Percentiles rank a stretch among this genome's conserved stretches.
These are phyloP conservation scores for Rhorus exstirpatorius DNA, from an alignment of 2,888 invertebrate genomes.

Conservation along the genomic window DNA sequence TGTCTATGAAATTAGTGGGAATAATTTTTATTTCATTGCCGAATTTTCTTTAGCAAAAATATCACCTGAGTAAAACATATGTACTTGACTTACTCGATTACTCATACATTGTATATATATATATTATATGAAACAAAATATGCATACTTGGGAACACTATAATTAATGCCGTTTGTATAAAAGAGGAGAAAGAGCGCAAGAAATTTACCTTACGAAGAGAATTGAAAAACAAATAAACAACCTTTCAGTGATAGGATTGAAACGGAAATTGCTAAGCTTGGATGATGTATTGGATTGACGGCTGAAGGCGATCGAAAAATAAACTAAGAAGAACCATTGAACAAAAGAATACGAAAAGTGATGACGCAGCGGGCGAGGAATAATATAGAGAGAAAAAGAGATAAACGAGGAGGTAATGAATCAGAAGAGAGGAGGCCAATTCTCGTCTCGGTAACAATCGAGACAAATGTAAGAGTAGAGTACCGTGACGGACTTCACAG, in stretches of 20 bases:
- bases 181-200: background rate
- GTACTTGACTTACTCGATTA: too few species aligned
- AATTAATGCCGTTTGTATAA: too few species aligned
- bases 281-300: background rate
- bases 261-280: background rate
- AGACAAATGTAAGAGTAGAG: slow-evolving; percentile 38
- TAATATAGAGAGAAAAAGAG: slow-evolving; percentile 33
- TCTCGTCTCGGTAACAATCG: slow-evolving; percentile 40
- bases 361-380: slow-evolving; percentile 7
- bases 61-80: too few species aligned
- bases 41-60: too few species aligned
- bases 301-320: slow-evolving; percentile 10
- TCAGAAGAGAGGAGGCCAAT: slow-evolving; percentile 34
- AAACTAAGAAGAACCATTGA: slow-evolving; percentile 10
- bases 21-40: too few species aligned
- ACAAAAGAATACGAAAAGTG: slow-evolving; percentile 22
- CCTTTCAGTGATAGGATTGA: background rate
- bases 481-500: slow-evolving; percentile 48
- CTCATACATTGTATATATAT: too few species aligned
- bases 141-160: too few species aligned
- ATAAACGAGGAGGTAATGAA: slow-evolving; percentile 39
- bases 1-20: too few species aligned
- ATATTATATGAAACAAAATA: too few species aligned
- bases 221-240: background rate
- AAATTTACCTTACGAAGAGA: background rate